A percentile compares a stretch with the other conserved stretches of the same genome.
Conservation (phyloP, 2,888 invertebrate species). For the Lasioglossum pauxillum region DNA sequence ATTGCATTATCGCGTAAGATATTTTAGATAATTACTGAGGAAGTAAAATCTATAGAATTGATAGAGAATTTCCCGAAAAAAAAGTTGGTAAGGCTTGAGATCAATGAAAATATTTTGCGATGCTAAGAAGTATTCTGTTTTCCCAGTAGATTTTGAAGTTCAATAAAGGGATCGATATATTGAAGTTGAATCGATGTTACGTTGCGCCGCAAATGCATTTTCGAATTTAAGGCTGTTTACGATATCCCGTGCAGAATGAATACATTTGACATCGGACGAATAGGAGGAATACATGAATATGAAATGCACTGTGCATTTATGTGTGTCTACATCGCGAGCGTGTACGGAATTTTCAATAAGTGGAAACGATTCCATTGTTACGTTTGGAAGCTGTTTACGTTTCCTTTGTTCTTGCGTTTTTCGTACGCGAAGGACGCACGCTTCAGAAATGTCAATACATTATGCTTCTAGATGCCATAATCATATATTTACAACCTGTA, state of each 20-base stretch:
- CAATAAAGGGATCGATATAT: background rate
- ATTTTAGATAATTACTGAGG: background rate
- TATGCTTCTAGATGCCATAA: background rate
- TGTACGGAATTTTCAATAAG: conserved; percentile 11
- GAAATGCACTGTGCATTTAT: conserved; percentile 5
- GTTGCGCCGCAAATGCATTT: background rate
- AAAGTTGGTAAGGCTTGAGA: background rate
- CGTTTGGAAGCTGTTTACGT: conserved; percentile 7
- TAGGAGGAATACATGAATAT: conserved; percentile 23
- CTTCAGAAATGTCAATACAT: background rate
- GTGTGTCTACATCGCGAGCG: background rate
- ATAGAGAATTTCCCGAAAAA: background rate
- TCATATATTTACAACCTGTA: background rate
- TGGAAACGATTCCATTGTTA: conserved; percentile 17
- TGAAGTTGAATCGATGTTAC: background rate
- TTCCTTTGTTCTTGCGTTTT: background rate
- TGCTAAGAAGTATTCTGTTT: background rate
- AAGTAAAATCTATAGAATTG: background rate
- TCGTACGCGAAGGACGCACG: background rate
- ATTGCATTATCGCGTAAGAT: background rate
- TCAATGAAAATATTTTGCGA: background rate
- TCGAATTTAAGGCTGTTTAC: background rate
- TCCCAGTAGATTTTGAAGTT: background rate
- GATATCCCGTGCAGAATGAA: background rate
- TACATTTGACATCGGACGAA: background rate